A percentile compares a stretch with the other conserved stretches of the same genome.
These are phyloP conservation scores for Drosophila acutilabella DNA, from an alignment of 2,888 invertebrate species.

Conservation along the genomic window DNA sequence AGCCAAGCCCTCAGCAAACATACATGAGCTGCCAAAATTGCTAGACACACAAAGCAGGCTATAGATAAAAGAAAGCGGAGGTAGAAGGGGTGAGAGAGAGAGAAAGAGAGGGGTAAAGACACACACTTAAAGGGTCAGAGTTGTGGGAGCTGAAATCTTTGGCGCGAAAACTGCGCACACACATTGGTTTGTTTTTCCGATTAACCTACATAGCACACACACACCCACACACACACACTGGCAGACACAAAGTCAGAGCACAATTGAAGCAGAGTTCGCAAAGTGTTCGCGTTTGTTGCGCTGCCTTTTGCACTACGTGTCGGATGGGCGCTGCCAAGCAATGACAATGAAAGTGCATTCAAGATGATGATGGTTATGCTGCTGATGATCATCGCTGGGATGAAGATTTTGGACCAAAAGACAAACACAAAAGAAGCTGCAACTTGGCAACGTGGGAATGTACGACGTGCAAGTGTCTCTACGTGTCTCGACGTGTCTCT, in stretches of 20 bases:
- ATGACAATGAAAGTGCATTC: constrained; percentile 27
- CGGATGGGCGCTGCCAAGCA: constrained; percentile 19
- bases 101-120: background rate
- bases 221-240: constrained; percentile 5
- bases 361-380: constrained; percentile 2
- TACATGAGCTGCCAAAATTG: constrained; percentile 62
- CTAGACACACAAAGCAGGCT: constrained; percentile 18
- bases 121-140: constrained; percentile 53
- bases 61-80: background rate
- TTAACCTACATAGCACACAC: constrained; percentile 49
- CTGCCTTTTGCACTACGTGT: constrained; percentile 36
- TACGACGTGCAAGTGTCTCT: constrained; percentile 17
- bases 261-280: constrained; percentile 36
- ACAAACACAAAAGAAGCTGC: constrained; percentile 51
- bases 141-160: constrained; percentile 62
- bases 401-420: constrained; percentile 40
- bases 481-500: constrained; percentile 11
- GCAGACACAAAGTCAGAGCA: constrained; percentile 15
- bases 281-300: constrained; percentile 25
- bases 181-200: constrained; percentile 46
- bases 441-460: constrained; percentile 13
- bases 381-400: constrained; percentile 4
- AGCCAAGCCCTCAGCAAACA: constrained; percentile 43
- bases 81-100: background rate
- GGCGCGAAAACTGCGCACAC: constrained; percentile 51